Evolutionary conservation across 1,140 invertebrate species (phyloP), one percentile per base, ranked within the genome.

Genomic region (Tribolium madens): DNA sequence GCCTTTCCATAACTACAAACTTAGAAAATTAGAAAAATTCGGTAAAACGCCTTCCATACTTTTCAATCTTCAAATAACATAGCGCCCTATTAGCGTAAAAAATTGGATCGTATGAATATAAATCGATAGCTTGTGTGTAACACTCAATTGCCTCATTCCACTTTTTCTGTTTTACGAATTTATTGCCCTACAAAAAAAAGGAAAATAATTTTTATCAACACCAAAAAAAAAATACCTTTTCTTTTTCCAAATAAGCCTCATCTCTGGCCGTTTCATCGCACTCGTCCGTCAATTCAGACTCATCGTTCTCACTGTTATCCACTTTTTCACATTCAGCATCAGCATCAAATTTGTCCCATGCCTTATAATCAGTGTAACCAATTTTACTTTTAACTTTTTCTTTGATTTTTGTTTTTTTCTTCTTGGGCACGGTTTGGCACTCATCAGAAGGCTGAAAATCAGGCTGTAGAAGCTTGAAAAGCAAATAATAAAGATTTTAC

Each of bases 81-180:
- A 97, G 89, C 5, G 95, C 96, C 82, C 97, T 88, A 87, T 98
- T 98, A 5, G 95, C 94, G 84, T 91, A 95, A 82, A 94, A 93
- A 4, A 95, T 88, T 4, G 95, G 90, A 87, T 97, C 96, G 75
- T 91, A 88, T 5, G 92, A 89, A 84, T 95, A 93, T 42, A 91
- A 85, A 75, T 91, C 88, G 50, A 97, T 93, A 7, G 95, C 96
- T 82, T 91, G 86, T 17, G 90, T 93, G 83, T 98, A 98, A 78
- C 91, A 92, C 6, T 91, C 85, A 78, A 97, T 92, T 0, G 96
- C 96, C 79, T 92, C 89, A 21, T 91, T 88, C 90, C 93, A 97
- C 79, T 94, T 90, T 77, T 92, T 89, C 42, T 90, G 85, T 82
- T 95, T 93, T 4, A 97, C 95, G 85, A 89, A 93, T 78, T 87